Percentiles rank a stretch among this genome's conserved stretches.
Conservation (phyloP, 2,797 vertebrate species). For the Amniataba percoides region DNA sequence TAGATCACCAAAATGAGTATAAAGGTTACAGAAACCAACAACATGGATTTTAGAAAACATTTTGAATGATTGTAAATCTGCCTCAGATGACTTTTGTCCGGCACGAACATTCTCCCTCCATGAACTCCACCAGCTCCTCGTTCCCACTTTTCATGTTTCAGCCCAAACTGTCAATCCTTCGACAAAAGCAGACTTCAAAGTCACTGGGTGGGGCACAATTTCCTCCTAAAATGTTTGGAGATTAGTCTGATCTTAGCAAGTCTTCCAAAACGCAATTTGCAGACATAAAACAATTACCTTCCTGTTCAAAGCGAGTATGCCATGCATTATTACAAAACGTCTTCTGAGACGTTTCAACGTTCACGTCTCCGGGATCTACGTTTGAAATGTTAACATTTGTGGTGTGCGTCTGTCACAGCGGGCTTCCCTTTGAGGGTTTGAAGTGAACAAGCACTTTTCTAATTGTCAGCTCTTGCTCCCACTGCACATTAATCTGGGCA, state of each 20-base stretch:
- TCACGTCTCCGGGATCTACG: slow-evolving; percentile 28
- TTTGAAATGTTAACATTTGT: slow-evolving; percentile 43
- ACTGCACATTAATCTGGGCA: slow-evolving; percentile 60
- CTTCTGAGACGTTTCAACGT: slow-evolving; percentile 37
- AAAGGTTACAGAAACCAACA: neutral
- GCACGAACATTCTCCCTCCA: slow-evolving; percentile 17
- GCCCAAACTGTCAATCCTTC: slow-evolving; percentile 57
- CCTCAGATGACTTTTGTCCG: neutral
- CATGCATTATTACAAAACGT: slow-evolving; percentile 67
- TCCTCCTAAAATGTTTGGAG: slow-evolving; percentile 79
- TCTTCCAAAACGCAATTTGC: slow-evolving; percentile 71
- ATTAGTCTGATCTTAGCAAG: slow-evolving; percentile 82
- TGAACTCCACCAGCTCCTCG: neutral
- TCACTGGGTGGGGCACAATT: slow-evolving; percentile 77
- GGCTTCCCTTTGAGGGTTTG: slow-evolving; percentile 47
- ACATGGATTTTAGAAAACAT: neutral
- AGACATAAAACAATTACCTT: slow-evolving; percentile 70
- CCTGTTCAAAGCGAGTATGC: slow-evolving; percentile 72
- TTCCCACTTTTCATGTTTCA: slow-evolving; percentile 30
- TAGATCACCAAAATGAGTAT: neutral
- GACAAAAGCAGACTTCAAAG: slow-evolving; percentile 81
- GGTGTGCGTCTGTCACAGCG: slow-evolving; percentile 48
- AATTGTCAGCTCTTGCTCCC: slow-evolving; percentile 67
- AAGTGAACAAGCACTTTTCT: slow-evolving; percentile 61
- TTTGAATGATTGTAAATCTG: slow-evolving; percentile 1